Percentiles rank a stretch among this genome's conserved stretches.
Conservation (phyloP, 2,888 invertebrate species). For the Euzetes globulus region DNA sequence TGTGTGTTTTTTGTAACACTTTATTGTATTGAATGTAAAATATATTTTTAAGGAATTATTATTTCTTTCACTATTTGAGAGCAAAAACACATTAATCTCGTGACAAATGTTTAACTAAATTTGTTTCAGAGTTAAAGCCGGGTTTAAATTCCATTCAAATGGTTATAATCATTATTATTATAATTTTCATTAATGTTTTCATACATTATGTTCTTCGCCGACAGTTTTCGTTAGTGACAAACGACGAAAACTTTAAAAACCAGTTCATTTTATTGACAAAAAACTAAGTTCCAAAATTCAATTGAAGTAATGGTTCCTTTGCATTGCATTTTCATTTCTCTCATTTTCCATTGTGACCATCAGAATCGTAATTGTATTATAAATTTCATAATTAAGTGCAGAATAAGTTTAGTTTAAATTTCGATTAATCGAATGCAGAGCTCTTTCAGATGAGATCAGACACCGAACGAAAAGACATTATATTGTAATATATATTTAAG, state of each 20-base stretch:
- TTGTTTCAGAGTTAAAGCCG: neutral
- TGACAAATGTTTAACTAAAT: neutral
- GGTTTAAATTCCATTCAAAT: slow-evolving; percentile 1
- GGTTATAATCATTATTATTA: neutral
- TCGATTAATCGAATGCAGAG: neutral
- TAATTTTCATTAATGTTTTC: neutral
- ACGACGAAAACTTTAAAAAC: slow-evolving; percentile 25
- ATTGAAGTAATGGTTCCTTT: slow-evolving; percentile 24
- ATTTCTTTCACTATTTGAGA: neutral
- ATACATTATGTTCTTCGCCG: neutral
- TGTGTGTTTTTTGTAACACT: slow-evolving; percentile 10
- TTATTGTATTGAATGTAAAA: neutral
- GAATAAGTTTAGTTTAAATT: neutral
- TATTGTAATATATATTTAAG: slow-evolving; percentile 14
- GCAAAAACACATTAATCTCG: slow-evolving; percentile 11
- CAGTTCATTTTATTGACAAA: neutral
- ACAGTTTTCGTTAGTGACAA: neutral
- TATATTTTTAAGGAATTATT: slow-evolving; percentile 11
- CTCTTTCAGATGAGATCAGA: neutral
- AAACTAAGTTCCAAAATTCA: slow-evolving; percentile 12
- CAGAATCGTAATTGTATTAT: neutral
- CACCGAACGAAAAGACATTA: neutral
- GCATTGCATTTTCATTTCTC: neutral
- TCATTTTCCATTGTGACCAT: too few relatives aligned
- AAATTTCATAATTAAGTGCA: neutral